Conservation (phyloP, 2,797 vertebrate genomes). For the Helicolenus hilgendorfi region DNA sequence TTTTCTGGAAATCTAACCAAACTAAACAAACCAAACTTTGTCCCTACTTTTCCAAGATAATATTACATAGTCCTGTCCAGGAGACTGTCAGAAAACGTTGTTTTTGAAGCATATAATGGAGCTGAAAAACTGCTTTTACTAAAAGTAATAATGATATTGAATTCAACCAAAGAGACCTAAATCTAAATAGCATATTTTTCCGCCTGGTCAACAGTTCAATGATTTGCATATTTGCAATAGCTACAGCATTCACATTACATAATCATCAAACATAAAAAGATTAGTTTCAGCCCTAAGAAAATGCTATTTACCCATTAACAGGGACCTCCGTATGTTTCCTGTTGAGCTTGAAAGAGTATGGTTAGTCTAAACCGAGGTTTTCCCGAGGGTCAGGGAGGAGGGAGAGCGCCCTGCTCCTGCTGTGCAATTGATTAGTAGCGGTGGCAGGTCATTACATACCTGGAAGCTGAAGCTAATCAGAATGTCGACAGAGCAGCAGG, state of each 20-base stretch:
- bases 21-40: neutral
- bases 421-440: conserved; percentile 57
- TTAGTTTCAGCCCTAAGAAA: neutral
- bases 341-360: neutral
- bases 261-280: neutral
- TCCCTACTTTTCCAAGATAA: neutral
- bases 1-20: neutral
- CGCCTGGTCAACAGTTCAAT: neutral
- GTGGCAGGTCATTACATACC: conserved; percentile 78
- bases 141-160: neutral
- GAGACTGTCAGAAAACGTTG: neutral
- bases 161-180: neutral
- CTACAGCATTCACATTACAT: neutral
- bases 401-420: neutral
- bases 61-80: neutral
- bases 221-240: neutral
- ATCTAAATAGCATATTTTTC: neutral
- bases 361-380: conserved; percentile 26
- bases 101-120: neutral
- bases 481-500: conserved; percentile 44
- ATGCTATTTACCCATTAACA: neutral
- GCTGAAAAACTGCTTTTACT: neutral
- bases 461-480: conserved; percentile 50
- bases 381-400: conserved; percentile 5
- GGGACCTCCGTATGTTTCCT: neutral